Evolutionary conservation across 2,113 vertebrate species (phyloP).

Genomic region (Apodemus sylvaticus): DNA sequence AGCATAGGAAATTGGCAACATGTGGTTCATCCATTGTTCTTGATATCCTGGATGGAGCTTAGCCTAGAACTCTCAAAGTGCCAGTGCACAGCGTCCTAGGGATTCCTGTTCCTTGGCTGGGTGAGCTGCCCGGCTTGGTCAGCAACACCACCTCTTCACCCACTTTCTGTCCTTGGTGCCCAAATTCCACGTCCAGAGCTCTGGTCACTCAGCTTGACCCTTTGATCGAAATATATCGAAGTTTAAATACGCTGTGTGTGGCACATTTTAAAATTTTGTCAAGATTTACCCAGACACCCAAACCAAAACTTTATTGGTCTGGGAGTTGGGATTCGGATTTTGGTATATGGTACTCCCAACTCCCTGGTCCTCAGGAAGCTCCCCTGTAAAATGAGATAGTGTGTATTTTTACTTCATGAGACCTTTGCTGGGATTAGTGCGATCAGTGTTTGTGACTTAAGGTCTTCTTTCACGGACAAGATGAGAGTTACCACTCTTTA

Average conservation of each 20-base stretch:
- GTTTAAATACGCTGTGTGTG: not conserved
- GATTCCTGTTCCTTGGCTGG: not conserved
- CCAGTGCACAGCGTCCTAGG: accelerated
- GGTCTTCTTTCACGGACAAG: constrained; percentile 8
- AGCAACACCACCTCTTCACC: not conserved
- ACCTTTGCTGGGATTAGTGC: not conserved
- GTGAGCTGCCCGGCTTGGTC: not conserved
- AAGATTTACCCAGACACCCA: not conserved
- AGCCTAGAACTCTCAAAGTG: too few relatives aligned
- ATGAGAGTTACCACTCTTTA: not conserved
- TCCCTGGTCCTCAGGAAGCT: not conserved
- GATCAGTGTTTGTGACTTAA: not conserved
- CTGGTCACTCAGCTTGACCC: not conserved
- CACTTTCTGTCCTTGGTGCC: not conserved
- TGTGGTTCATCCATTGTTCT: not conserved
- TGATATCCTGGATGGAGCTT: not conserved
- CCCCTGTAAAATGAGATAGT: not conserved
- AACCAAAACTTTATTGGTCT: not conserved
- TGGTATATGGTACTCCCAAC: accelerated
- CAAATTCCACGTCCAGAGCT: not conserved
- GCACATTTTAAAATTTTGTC: not conserved
- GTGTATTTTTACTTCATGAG: not conserved
- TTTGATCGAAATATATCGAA: not conserved
- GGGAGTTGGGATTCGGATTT: not conserved
- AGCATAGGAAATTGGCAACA: not conserved